Percentiles rank a stretch among this genome's conserved stretches.
These are phyloP conservation scores for Temnothorax curvispinosus DNA, from an alignment of 1,140 invertebrate species.

Conservation along the genomic window DNA sequence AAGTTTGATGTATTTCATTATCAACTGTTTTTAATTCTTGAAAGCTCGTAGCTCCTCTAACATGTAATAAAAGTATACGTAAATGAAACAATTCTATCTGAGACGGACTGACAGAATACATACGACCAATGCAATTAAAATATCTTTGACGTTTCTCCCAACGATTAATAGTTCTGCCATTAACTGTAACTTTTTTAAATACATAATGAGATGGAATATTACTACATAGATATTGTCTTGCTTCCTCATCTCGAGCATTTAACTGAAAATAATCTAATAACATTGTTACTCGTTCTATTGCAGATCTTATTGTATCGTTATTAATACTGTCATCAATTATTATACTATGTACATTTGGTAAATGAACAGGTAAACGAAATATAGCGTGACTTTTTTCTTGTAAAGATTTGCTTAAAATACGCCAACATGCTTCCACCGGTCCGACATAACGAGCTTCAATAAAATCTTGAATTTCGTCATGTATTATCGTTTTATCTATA, in stretches of 20 bases:
- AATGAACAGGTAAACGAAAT: neutral
- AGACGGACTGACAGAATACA: neutral
- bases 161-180: no score
- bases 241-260: no score
- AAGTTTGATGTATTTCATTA: neutral
- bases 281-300: no score
- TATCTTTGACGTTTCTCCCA: constrained; percentile 6
- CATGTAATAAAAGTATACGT: constrained; percentile 20
- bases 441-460: constrained; percentile 7
- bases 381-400: constrained; percentile 6
- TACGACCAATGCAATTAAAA: constrained; percentile 8
- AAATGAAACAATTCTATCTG: constrained; percentile 13
- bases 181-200: no score
- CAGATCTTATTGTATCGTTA: no score
- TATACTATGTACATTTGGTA: neutral
- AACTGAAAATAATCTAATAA: no score
- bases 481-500: neutral
- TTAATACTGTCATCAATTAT: neutral
- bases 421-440: neutral
- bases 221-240: no score
- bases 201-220: no score
- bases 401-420: neutral
- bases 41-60: constrained; percentile 9
- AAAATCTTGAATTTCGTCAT: constrained; percentile 10
- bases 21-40: constrained; percentile 24